These are phyloP conservation scores for Microchrysa polita DNA, from an alignment of 2,888 invertebrate species.

Conservation along the genomic window DNA sequence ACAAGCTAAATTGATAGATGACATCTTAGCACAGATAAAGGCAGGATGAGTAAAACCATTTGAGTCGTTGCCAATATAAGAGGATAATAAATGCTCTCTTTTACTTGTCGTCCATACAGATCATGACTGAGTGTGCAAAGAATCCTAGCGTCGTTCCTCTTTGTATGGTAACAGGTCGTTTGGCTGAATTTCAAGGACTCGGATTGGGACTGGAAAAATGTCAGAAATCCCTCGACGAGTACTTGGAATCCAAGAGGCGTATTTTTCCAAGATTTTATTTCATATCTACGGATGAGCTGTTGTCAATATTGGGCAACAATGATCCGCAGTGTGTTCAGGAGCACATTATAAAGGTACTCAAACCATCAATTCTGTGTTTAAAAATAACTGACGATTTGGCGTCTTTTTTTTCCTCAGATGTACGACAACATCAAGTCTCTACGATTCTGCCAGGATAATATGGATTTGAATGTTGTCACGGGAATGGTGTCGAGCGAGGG, in stretches of 20 bases:
- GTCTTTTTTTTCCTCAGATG: conserved; percentile 74
- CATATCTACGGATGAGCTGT: conserved; percentile 90
- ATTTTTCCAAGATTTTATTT: conserved; percentile 93
- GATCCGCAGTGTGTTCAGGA: conserved; percentile 87
- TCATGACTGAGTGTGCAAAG: conserved; percentile 86
- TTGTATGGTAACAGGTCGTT: conserved; percentile 77
- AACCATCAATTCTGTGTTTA: background rate
- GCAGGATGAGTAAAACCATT: conserved; percentile 30
- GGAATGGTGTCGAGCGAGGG: conserved; percentile 90
- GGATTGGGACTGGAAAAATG: conserved; percentile 83
- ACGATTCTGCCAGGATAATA: conserved; percentile 73
- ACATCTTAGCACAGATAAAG: conserved; percentile 1
- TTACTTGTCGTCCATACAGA: conserved; percentile 64
- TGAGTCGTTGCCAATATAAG: background rate
- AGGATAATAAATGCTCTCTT: background rate
- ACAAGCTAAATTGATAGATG: conserved; percentile 31
- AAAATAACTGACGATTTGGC: background rate
- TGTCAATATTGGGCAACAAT: conserved; percentile 88
- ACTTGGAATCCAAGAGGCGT: conserved; percentile 86
- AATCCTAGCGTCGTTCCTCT: conserved; percentile 81
- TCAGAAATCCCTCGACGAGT: conserved; percentile 91
- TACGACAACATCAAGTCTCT: conserved; percentile 89
- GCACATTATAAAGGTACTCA: conserved; percentile 86
- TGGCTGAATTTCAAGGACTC: conserved; percentile 78
- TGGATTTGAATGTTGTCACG: conserved; percentile 74